Conservation (phyloP, 2,888 invertebrate species). For the Euphydryas editha region DNA sequence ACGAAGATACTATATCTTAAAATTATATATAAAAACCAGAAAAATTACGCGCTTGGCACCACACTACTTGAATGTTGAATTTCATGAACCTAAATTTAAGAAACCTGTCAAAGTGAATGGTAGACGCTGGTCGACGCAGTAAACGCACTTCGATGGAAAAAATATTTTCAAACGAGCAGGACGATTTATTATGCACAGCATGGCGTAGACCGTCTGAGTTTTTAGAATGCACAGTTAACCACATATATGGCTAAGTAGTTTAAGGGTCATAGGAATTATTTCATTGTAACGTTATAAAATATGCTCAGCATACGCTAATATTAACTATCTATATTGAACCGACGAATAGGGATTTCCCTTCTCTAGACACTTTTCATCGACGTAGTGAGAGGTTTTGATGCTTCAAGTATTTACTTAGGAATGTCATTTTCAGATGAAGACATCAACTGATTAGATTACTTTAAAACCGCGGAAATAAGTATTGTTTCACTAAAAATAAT, state of each 20-base stretch:
- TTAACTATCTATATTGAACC: not conserved
- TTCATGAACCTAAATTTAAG: constrained; percentile 47
- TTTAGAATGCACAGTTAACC: constrained; percentile 58
- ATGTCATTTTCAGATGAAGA: constrained; percentile 25
- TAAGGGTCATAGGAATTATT: constrained; percentile 41
- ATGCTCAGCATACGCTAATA: constrained; percentile 37
- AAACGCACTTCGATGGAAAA: constrained; percentile 35
- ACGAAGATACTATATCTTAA: no score
- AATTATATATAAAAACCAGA: constrained; percentile 22
- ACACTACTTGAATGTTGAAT: constrained; percentile 45
- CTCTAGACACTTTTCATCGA: not conserved
- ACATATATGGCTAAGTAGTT: constrained; percentile 42
- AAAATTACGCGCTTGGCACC: constrained; percentile 31
- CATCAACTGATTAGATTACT: constrained; percentile 40
- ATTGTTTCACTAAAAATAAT: constrained; percentile 70
- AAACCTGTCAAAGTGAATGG: constrained; percentile 50
- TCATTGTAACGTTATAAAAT: constrained; percentile 26
- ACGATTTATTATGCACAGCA: constrained; percentile 45
- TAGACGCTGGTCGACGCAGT: constrained; percentile 37
- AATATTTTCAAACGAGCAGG: constrained; percentile 41
- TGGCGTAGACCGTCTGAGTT: constrained; percentile 42
- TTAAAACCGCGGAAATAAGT: constrained; percentile 55
- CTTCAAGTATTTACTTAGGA: constrained; percentile 6
- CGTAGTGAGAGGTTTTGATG: not conserved
- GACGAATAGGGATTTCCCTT: not conserved